These are phyloP conservation scores for Lasioglossum zephyrum DNA, from an alignment of 2,888 invertebrate genomes.

Conservation along the genomic window DNA sequence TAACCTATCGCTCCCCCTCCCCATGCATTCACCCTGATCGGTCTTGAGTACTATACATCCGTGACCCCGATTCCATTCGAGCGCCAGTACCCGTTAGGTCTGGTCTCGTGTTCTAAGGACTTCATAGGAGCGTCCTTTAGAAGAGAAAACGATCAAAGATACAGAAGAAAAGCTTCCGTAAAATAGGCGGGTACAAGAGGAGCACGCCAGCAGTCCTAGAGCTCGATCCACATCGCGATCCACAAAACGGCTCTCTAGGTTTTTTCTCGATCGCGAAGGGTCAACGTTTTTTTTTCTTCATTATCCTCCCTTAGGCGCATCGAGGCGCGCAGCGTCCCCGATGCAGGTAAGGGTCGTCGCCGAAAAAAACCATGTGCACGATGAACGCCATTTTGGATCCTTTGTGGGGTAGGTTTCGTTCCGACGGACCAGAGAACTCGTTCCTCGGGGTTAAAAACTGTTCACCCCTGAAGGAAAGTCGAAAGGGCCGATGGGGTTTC, in stretches of 20 bases:
- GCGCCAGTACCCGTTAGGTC: slow-evolving; percentile 66
- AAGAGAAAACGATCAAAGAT: slow-evolving; percentile 68
- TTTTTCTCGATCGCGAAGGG: slow-evolving; percentile 39
- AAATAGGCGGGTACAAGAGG: slow-evolving; percentile 56
- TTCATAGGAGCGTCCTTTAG: slow-evolving; percentile 27
- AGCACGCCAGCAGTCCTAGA: neutral
- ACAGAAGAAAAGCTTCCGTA: slow-evolving; percentile 56
- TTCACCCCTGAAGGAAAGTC: slow-evolving; percentile 72
- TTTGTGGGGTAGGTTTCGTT: slow-evolving; percentile 68
- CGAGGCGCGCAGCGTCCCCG: slow-evolving; percentile 22
- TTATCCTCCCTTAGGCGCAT: slow-evolving; percentile 7
- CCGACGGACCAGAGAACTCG: slow-evolving; percentile 42
- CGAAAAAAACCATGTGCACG: neutral
- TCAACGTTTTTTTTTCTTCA: slow-evolving; percentile 14
- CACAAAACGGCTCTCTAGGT: slow-evolving; percentile 53
- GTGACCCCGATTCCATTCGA: slow-evolving; percentile 60
- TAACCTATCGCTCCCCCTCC: slow-evolving; percentile 14
- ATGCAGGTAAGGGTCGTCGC: slow-evolving; percentile 41
- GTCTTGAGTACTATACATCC: slow-evolving; percentile 25
- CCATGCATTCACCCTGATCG: slow-evolving; percentile 7
- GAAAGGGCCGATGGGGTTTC: slow-evolving; percentile 60
- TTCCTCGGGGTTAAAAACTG: slow-evolving; percentile 76
- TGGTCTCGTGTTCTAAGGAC: slow-evolving; percentile 53
- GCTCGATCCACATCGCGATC: slow-evolving; percentile 22
- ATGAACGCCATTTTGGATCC: slow-evolving; percentile 70